Percentiles rank a stretch among this genome's conserved stretches.
phyloP scores from a whole-genome alignment of 2,888 invertebrate species.

The Thymelicus sylvestris region DNA sequence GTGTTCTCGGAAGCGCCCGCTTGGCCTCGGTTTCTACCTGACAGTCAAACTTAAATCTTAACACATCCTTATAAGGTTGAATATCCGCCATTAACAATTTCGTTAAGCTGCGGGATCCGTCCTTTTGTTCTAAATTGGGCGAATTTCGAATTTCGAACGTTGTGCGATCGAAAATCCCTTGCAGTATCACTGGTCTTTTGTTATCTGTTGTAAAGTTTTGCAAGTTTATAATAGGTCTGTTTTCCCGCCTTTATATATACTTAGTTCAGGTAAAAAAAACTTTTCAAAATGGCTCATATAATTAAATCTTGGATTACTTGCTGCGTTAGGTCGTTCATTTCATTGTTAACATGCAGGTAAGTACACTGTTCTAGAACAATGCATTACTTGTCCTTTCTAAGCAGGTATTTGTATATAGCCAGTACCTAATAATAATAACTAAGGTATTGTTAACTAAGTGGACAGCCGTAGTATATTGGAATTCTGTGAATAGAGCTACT shows the following conservation, averaged over 20 bases:
- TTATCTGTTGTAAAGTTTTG: constrained; percentile 22
- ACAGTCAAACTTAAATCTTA: constrained; percentile 15
- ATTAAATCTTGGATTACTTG: constrained; percentile 6
- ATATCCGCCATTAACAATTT: constrained; percentile 26
- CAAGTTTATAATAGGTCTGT: background rate
- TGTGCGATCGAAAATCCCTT: constrained; percentile 29
- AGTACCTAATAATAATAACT: constrained; percentile 1
- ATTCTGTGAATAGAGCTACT: background rate
- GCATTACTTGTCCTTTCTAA: constrained; percentile 2
- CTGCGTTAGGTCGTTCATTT: background rate
- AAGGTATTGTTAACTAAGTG: background rate
- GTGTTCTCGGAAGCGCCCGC: constrained; percentile 41
- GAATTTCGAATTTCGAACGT: constrained; percentile 61
- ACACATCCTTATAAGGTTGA: background rate
- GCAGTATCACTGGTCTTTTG: constrained; percentile 18
- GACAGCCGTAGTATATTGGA: background rate
- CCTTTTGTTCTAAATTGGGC: constrained; percentile 70
- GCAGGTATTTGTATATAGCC: background rate
- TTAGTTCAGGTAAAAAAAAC: constrained; percentile 1
- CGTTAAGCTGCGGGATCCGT: constrained; percentile 53
- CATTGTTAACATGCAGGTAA: constrained; percentile 8
- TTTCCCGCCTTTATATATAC: background rate
- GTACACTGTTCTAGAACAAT: constrained; percentile 1
- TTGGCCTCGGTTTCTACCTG: constrained; percentile 29
- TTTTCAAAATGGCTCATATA: constrained; percentile 7